These are phyloP conservation scores for Tridacna crocea DNA, from an alignment of 2,888 invertebrate genomes.

Conservation along the genomic window DNA sequence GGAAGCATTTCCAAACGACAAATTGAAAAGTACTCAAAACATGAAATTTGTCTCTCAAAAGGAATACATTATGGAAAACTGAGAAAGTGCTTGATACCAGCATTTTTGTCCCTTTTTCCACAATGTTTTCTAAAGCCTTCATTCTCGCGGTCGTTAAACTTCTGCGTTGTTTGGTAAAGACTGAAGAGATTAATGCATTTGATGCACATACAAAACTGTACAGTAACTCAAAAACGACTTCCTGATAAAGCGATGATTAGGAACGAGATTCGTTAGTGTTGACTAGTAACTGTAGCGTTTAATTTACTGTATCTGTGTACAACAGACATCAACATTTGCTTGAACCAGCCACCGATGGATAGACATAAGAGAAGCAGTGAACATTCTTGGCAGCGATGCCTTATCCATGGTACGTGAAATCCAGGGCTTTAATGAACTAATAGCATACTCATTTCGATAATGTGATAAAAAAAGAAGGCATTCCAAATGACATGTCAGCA, in stretches of 20 bases:
- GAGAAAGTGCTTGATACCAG: no score
- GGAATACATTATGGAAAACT: no score
- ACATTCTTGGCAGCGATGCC: neutral
- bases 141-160: no score
- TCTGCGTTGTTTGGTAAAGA: no score
- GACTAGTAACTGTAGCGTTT: neutral
- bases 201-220: constrained; percentile 2
- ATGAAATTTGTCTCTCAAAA: no score
- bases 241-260: constrained; percentile 9
- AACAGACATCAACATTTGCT: neutral
- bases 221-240: neutral
- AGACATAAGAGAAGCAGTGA: neutral
- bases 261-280: neutral
- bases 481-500: constrained; percentile 19
- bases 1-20: no score
- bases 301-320: neutral
- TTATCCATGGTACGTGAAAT: constrained; percentile 9
- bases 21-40: no score
- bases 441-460: neutral
- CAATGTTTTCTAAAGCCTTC: no score
- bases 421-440: constrained; percentile 1
- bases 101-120: no score
- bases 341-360: neutral
- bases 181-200: neutral
- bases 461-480: constrained; percentile 23